A percentile compares a stretch with the other conserved stretches of the same genome.
These are phyloP conservation scores for Apodemus speciosus DNA, from an alignment of 2,113 vertebrate genomes.

Conservation along the genomic window DNA sequence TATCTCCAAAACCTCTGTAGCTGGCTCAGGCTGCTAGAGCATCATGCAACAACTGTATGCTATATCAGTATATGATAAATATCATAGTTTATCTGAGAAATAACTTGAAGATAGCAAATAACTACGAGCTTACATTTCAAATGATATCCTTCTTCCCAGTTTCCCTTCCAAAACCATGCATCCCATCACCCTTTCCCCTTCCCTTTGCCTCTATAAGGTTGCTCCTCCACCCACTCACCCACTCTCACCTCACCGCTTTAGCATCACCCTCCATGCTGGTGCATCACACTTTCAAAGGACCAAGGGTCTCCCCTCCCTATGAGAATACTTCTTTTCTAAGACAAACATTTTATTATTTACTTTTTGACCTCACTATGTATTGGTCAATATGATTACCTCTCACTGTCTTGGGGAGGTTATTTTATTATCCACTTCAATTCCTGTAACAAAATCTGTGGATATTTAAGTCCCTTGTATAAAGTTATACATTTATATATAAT, in stretches of 20 bases:
- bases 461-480: background rate
- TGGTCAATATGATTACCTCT: background rate
- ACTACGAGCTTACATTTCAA: no score
- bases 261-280: no score
- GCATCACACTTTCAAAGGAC: no score
- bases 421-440: background rate
- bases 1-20: background rate
- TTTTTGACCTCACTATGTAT: background rate
- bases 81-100: background rate
- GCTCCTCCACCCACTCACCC: no score
- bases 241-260: no score
- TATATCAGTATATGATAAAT: background rate
- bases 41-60: rapidly evolving
- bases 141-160: no score
- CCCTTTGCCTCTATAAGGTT: no score
- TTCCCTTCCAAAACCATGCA: no score
- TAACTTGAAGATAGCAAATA: background rate
- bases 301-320: no score
- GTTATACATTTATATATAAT: background rate
- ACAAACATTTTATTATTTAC: background rate
- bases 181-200: no score
- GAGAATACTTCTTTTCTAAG: background rate
- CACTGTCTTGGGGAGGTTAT: background rate
- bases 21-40: background rate
- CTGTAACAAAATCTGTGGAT: background rate